phyloP scores from a whole-genome alignment of 2,888 invertebrate genomes.

The Scrobipalpa atriplicella region DNA sequence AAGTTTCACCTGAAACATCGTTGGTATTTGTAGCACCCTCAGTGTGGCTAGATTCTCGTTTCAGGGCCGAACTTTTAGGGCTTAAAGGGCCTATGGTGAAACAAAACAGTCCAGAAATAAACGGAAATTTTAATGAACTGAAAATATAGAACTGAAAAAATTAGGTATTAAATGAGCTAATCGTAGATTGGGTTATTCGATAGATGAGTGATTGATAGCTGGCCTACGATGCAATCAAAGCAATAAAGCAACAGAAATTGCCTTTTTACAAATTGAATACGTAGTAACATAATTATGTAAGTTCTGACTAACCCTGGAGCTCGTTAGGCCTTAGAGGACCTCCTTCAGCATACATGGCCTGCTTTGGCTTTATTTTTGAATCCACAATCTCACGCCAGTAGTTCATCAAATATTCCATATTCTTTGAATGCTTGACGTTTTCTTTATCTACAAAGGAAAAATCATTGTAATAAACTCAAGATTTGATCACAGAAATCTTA shows the following conservation, averaged over 20 bases:
- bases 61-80: conserved; percentile 45
- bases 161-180: conserved; percentile 43
- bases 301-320: conserved; percentile 59
- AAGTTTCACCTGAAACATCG: conserved; percentile 81
- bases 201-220: conserved; percentile 58
- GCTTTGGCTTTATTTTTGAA: conserved; percentile 61
- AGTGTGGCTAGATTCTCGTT: conserved; percentile 50
- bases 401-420: conserved; percentile 73
- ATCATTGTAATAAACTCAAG: not conserved
- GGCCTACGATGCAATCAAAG: conserved; percentile 66
- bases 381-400: conserved; percentile 67
- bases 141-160: conserved; percentile 52
- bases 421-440: conserved; percentile 57
- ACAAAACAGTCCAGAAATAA: conserved; percentile 52
- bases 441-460: conserved; percentile 1
- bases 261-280: conserved; percentile 46
- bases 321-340: conserved; percentile 71
- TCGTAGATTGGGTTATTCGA: conserved; percentile 42
- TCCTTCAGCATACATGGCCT: conserved; percentile 70
- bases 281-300: not conserved
- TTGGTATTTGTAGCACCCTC: conserved; percentile 66
- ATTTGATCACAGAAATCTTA: not conserved
- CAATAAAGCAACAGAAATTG: conserved; percentile 64
- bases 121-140: conserved; percentile 45
- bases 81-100: conserved; percentile 50